Evolutionary conservation across 2,797 vertebrate species (phyloP).

Genomic region (Salmo trutta): DNA sequence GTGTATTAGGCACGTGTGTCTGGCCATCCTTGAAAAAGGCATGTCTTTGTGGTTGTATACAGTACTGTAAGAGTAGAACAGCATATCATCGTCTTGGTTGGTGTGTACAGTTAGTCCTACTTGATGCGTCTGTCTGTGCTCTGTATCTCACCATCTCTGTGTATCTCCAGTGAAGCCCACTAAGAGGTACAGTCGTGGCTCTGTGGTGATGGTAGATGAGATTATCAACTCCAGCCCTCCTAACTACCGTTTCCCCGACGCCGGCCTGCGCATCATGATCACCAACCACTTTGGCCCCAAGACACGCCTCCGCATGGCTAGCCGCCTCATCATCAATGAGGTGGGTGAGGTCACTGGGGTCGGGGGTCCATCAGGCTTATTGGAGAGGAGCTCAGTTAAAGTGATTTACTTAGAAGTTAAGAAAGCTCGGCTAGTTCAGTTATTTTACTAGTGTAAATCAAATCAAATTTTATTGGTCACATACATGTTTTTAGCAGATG

Average conservation of each 20-base stretch:
- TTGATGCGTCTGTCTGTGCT: conserved; percentile 1
- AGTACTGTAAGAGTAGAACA: neutral
- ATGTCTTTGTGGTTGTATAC: neutral
- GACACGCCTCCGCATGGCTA: conserved; percentile 84
- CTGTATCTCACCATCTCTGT: conserved; percentile 21
- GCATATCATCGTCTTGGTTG: conserved; percentile 36
- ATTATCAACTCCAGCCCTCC: conserved; percentile 79
- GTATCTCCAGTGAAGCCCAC: conserved; percentile 75
- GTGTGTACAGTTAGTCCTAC: conserved; percentile 32
- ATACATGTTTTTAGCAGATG: too few relatives aligned
- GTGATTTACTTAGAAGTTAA: neutral
- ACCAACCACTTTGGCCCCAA: conserved; percentile 83
- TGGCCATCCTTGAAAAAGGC: too few relatives aligned
- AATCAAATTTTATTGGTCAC: too few relatives aligned
- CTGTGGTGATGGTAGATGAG: conserved; percentile 82
- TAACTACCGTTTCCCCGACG: conserved; percentile 81
- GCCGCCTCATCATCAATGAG: conserved; percentile 84
- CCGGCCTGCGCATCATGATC: conserved; percentile 83
- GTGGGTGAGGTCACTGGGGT: conserved; percentile 44
- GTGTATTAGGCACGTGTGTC: neutral
- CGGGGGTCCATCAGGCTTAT: neutral
- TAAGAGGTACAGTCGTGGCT: conserved; percentile 69
- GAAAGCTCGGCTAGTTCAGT: too few relatives aligned
- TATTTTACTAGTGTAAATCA: too few relatives aligned
- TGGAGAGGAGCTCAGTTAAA: neutral